A percentile compares a stretch with the other conserved stretches of the same genome.
These are phyloP conservation scores for Pangasius krempfi DNA, from an alignment of 2,797 vertebrate species.

Conservation along the genomic window DNA sequence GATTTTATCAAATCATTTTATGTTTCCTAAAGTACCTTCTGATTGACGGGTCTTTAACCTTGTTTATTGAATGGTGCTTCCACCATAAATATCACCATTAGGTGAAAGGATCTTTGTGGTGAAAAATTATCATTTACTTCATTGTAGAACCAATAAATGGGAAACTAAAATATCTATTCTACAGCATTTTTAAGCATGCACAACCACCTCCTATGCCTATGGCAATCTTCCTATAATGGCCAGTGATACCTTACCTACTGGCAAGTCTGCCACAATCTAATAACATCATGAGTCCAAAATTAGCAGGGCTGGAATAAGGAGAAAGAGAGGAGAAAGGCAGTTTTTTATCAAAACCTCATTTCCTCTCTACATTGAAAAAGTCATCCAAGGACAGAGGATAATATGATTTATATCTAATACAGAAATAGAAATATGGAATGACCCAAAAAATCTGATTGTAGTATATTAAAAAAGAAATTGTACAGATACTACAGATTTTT, in stretches of 20 bases:
- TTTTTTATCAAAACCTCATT: conserved; percentile 75
- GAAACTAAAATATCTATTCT: not conserved
- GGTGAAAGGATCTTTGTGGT: not conserved
- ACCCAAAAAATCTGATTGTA: conserved; percentile 44
- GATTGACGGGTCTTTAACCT: not conserved
- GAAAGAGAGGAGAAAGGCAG: conserved; percentile 67
- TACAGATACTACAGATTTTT: conserved; percentile 16
- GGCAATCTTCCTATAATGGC: conserved; percentile 70
- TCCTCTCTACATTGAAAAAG: conserved; percentile 66
- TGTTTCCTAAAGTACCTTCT: not conserved
- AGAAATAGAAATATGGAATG: conserved; percentile 67
- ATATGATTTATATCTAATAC: conserved; percentile 65
- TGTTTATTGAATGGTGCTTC: not conserved
- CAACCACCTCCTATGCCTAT: not conserved
- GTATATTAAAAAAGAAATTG: conserved; percentile 20
- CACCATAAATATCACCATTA: not conserved
- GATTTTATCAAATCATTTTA: not conserved
- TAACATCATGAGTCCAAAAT: conserved; percentile 72
- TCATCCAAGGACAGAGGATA: conserved; percentile 64
- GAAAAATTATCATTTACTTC: not conserved
- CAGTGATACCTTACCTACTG: conserved; percentile 74
- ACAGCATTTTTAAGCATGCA: not conserved
- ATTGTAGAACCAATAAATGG: not conserved
- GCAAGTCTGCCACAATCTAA: conserved; percentile 73
- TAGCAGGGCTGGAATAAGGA: conserved; percentile 66